phyloP scores from a whole-genome alignment of 2,797 vertebrate species.

The Notolabrus celidotus region DNA sequence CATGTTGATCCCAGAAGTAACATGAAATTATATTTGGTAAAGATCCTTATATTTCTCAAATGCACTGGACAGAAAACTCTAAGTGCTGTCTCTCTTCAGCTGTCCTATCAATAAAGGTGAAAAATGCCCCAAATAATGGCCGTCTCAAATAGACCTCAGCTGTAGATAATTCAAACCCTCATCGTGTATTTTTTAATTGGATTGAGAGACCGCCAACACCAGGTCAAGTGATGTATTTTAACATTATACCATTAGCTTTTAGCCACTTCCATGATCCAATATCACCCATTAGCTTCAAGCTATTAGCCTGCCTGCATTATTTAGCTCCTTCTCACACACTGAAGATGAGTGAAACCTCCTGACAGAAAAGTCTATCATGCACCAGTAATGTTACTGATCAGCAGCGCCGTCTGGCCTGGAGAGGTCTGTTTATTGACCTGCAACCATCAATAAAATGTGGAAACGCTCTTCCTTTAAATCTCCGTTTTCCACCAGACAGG shows the following conservation, averaged over 20 bases:
- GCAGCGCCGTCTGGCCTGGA: not conserved
- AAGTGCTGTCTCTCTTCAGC: too few relatives aligned
- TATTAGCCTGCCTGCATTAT: slow-evolving; percentile 74
- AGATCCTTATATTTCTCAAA: too few relatives aligned
- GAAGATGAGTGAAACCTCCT: slow-evolving; percentile 45
- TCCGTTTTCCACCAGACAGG: not conserved
- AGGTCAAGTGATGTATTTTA: slow-evolving; percentile 36
- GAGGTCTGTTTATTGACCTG: slow-evolving; percentile 26
- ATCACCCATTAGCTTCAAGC: slow-evolving; percentile 60
- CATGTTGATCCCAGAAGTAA: too few relatives aligned
- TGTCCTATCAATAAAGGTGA: too few relatives aligned
- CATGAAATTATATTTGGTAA: too few relatives aligned
- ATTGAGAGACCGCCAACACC: slow-evolving; percentile 18
- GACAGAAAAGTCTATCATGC: slow-evolving; percentile 14
- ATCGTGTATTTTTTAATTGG: slow-evolving; percentile 5
- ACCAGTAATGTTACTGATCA: slow-evolving; percentile 18
- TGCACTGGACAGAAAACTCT: too few relatives aligned
- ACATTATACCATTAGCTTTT: slow-evolving; percentile 56
- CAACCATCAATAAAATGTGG: slow-evolving; percentile 11
- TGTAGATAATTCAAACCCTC: not conserved
- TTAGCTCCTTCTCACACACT: slow-evolving; percentile 55
- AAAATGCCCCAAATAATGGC: too few relatives aligned
- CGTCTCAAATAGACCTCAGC: not conserved
- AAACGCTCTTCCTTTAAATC: slow-evolving; percentile 14
- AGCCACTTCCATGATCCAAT: slow-evolving; percentile 37